Conservation (phyloP, 2,113 vertebrate genomes). For the Zingel zingel region DNA sequence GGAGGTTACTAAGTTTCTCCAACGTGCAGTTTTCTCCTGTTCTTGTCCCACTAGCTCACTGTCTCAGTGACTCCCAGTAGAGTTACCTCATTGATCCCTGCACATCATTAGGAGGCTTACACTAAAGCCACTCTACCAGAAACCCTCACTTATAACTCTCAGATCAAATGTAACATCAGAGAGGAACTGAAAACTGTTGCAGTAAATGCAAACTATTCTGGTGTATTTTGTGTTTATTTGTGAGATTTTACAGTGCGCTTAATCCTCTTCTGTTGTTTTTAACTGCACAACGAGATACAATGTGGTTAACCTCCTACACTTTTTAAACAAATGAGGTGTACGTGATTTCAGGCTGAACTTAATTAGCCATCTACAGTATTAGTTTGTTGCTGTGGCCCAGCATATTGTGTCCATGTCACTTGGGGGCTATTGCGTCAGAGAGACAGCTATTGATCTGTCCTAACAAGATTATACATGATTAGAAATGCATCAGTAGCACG, state of each 20-base stretch:
- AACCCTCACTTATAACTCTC: constrained; percentile 48
- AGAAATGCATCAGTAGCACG: constrained; percentile 74
- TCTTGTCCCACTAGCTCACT: constrained; percentile 84
- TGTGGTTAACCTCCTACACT: constrained; percentile 30
- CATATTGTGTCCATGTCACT: constrained; percentile 72
- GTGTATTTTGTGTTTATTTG: constrained; percentile 11
- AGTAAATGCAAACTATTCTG: constrained; percentile 6
- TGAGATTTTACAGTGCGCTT: neutral
- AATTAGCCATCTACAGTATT: constrained; percentile 59
- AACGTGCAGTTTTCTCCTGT: constrained; percentile 71
- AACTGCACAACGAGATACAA: neutral
- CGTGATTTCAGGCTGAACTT: constrained; percentile 50
- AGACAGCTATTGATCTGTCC: constrained; percentile 76
- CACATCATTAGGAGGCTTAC: constrained; percentile 85
- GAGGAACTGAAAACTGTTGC: constrained; percentile 29
- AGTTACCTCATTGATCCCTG: constrained; percentile 80
- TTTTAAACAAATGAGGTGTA: constrained; percentile 30
- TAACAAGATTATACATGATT: constrained; percentile 84
- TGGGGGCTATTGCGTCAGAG: constrained; percentile 63
- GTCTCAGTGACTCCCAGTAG: constrained; percentile 79
- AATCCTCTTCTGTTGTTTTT: constrained; percentile 26
- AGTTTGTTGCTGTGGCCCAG: constrained; percentile 42
- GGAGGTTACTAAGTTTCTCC: constrained; percentile 81
- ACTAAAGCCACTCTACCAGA: constrained; percentile 81
- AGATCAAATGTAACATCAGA: constrained; percentile 53